These are phyloP conservation scores for Eustalomyia histrio DNA, from an alignment of 2,888 invertebrate genomes.

Conservation along the genomic window DNA sequence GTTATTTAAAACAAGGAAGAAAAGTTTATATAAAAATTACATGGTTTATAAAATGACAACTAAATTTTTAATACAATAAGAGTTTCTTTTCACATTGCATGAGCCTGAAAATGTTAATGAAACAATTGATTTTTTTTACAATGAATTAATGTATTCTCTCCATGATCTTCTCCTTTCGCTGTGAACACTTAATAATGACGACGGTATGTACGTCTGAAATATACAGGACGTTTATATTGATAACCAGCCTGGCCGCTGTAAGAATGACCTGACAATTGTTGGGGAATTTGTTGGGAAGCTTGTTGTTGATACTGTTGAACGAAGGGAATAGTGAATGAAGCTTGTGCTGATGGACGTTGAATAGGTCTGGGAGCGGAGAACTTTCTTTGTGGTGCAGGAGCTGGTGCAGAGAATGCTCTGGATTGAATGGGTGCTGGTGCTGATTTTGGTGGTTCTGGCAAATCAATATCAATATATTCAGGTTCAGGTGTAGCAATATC, in stretches of 20 bases:
- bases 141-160: conserved; percentile 16
- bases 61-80: conserved; percentile 63
- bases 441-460: conserved; percentile 70
- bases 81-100: conserved; percentile 17
- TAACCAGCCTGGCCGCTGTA: conserved; percentile 73
- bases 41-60: conserved; percentile 40
- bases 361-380: conserved; percentile 38
- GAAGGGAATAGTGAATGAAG: conserved; percentile 11
- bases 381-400: conserved; percentile 20
- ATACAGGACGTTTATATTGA: conserved; percentile 76
- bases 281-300: conserved; percentile 13
- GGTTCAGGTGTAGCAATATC: conserved; percentile 79
- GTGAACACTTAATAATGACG: conserved; percentile 69
- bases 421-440: conserved; percentile 59
- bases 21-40: too few species aligned
- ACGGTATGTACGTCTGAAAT: conserved; percentile 74
- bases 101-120: not conserved
- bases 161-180: not conserved
- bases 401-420: conserved; percentile 38
- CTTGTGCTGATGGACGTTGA: conserved; percentile 50
- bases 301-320: conserved; percentile 10
- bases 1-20: too few species aligned
- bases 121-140: not conserved
- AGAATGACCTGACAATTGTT: conserved; percentile 70
- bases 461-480: conserved; percentile 78